Base-by-base conservation (phyloP, 2,888 invertebrate genomes). In the Trachelus tabidus region DNA sequence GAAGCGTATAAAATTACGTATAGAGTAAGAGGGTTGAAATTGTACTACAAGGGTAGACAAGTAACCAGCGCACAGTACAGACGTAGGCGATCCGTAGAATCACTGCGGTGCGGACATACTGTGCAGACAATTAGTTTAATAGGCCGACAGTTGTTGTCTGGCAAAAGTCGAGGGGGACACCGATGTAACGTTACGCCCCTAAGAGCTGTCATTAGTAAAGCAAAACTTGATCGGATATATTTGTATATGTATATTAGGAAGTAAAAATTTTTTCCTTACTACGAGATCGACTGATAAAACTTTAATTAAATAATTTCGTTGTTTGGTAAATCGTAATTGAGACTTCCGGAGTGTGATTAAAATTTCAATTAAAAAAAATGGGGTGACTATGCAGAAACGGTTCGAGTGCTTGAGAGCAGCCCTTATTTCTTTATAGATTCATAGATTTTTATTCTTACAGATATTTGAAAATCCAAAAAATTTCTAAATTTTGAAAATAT, bases 71-170 rank as follows among this genome's bases (percentile, higher is more conserved):
- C 30, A 71, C 12, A 71, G 80, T 82, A 81, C 79, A 80, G 80
- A 80, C 76, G 74, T 79, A 34, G 79, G 81, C 81, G 80, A 82
- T 84, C 83, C 75, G 76, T 79, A 80, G 80, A 81, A 83, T 88
- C 82, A 83, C 83, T 86, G 88, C 81, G 87, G 86, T 84, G 83
- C 84, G 84, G 86, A 86, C 90, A 88, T 88, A 88, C 89, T 88
- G 88, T 79, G 89, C 88, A 89, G 89, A 90, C 90, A 91, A 91
- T 90, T 91, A 91, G 89, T 90, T 89, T 91, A 91, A 91, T 91
- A 90, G 90, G 89, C 86, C 88, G 89, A 90, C 90, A 91, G 90
- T 90, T 90, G 89, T 87, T 83, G 87, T 87, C 86, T 85, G 85
- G 84, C 83, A 76, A 75, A 85, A 81, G 82, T 75, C 73, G 78